Percentiles rank a stretch among this genome's conserved stretches.
phyloP scores from a whole-genome alignment of 1,140 invertebrate genomes.

The Drosophila baimaii region DNA sequence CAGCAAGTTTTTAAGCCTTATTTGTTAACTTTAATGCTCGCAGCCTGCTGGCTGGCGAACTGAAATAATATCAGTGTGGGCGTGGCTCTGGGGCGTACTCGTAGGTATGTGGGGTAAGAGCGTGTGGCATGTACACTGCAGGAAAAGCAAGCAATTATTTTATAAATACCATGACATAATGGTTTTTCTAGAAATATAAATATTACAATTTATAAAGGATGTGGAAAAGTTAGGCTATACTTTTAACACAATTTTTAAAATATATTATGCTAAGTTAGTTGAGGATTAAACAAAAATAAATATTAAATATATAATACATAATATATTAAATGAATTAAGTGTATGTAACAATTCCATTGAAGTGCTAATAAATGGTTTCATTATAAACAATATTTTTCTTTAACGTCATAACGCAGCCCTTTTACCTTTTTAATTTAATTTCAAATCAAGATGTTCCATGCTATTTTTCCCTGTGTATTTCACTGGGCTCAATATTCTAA shows the following conservation, averaged over 20 bases:
- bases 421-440: neutral
- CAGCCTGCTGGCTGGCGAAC: conserved; percentile 18
- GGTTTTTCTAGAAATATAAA: neutral
- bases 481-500: neutral
- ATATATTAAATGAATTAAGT: too few species aligned
- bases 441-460: too few species aligned
- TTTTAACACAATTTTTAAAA: neutral
- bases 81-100: conserved; percentile 6
- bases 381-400: neutral
- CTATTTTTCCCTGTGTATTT: neutral
- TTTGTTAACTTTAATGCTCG: conserved; percentile 74
- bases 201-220: neutral
- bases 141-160: neutral
- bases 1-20: conserved; percentile 77
- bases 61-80: conserved; percentile 28
- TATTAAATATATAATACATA: neutral
- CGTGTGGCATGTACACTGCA: neutral
- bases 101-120: neutral
- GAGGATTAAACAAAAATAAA: too few species aligned
- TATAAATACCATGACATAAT: neutral
- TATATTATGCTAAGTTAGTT: too few species aligned
- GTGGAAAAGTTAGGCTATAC: neutral
- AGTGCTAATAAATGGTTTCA: neutral
- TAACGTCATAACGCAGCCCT: neutral
- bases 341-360: too few species aligned